phyloP scores from a whole-genome alignment of 2,113 vertebrate species.

The Proterorhinus semilunaris region DNA sequence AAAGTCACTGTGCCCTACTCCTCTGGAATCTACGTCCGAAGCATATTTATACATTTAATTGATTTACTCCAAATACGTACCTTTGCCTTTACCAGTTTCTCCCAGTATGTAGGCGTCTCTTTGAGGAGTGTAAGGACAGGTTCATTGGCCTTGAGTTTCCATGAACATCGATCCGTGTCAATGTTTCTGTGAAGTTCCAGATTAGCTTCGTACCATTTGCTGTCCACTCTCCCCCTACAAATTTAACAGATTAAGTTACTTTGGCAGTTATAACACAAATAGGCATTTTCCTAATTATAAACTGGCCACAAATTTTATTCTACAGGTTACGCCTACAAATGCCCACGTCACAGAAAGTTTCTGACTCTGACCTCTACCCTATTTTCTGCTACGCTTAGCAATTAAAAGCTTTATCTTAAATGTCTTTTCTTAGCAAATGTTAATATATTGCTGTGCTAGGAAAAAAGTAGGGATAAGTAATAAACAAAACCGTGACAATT shows the following conservation, averaged over 20 bases:
- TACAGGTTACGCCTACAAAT: too few species aligned
- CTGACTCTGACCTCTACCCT: not conserved
- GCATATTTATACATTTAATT: too few species aligned
- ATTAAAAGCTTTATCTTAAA: too few species aligned
- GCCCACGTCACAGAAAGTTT: too few species aligned
- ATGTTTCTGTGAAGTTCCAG: conserved; percentile 57
- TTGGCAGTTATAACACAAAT: too few species aligned
- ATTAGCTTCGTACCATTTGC: conserved; percentile 49
- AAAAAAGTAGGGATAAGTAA: too few species aligned
- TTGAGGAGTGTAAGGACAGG: conserved; percentile 71
- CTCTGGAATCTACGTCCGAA: too few species aligned
- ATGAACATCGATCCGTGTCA: conserved; percentile 49
- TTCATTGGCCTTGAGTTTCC: conserved; percentile 68
- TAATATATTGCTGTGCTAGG: too few species aligned
- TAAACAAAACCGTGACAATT: too few species aligned
- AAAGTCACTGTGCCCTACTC: too few species aligned
- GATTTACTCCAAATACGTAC: conserved; percentile 20
- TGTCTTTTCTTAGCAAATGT: too few species aligned
- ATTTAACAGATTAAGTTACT: conserved; percentile 1
- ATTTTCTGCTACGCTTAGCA: not conserved
- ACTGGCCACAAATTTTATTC: too few species aligned
- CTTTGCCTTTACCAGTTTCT: conserved; percentile 62
- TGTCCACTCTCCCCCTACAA: conserved; percentile 57
- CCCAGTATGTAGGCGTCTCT: conserved; percentile 56
- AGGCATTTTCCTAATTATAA: not conserved